phyloP scores from a whole-genome alignment of 2,888 invertebrate species.

The Formica aserva region DNA sequence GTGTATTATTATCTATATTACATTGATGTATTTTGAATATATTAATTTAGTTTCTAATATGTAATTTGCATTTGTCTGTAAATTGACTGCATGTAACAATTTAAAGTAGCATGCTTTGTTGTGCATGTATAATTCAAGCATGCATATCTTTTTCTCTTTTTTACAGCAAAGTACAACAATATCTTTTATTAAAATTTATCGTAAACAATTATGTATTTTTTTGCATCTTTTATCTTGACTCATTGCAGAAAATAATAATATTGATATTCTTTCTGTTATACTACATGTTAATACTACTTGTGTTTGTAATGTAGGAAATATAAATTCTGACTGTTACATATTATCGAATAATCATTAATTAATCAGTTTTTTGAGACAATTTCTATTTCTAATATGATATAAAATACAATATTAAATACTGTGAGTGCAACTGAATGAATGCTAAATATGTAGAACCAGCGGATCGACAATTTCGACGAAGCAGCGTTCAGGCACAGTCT shows the following conservation, averaged over 20 bases:
- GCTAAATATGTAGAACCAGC: slow-evolving; percentile 81
- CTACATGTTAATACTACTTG: background rate
- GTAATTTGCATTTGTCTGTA: background rate
- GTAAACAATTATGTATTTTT: slow-evolving; percentile 4
- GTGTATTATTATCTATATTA: slow-evolving; percentile 4
- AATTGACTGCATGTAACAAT: slow-evolving; percentile 8
- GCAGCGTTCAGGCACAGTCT: slow-evolving; percentile 79
- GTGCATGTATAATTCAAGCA: slow-evolving; percentile 33
- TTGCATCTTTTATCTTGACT: background rate
- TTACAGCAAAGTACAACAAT: slow-evolving; percentile 3
- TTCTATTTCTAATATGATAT: slow-evolving; percentile 48
- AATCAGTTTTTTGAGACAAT: slow-evolving; percentile 1
- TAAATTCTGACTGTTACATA: background rate
- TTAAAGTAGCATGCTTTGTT: background rate
- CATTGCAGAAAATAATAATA: background rate
- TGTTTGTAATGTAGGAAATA: slow-evolving; percentile 19
- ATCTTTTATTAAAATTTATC: slow-evolving; percentile 16
- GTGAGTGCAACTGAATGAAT: slow-evolving; percentile 64
- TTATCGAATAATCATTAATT: background rate
- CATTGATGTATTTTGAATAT: background rate
- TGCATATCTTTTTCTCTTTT: slow-evolving; percentile 5
- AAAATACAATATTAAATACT: slow-evolving; percentile 57
- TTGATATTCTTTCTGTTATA: background rate
- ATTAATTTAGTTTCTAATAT: background rate
- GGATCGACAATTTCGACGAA: slow-evolving; percentile 83